Evolutionary conservation across 2,797 vertebrate genomes (phyloP).

Genomic region (Tragelaphus oryx): DNA sequence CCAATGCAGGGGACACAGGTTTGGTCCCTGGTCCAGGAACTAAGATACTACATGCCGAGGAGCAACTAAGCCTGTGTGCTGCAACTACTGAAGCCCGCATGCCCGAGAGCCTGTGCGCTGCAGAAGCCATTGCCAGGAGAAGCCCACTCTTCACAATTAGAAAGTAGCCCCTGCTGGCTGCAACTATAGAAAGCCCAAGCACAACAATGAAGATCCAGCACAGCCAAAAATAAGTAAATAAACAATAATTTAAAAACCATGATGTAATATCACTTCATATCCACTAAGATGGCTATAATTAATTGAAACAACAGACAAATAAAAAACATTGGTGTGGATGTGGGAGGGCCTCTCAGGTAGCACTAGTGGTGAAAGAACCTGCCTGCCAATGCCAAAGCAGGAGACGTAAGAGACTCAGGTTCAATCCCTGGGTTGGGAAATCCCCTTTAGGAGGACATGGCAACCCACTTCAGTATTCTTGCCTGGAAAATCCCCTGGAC

Average conservation of each 20-base stretch:
- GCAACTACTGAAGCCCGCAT: neutral
- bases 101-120: neutral
- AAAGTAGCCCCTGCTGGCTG: neutral
- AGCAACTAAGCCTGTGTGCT: neutral
- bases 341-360: neutral
- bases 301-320: neutral
- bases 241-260: neutral
- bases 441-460: neutral
- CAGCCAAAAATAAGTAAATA: neutral
- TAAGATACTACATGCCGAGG: neutral
- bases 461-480: neutral
- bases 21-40: neutral
- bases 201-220: neutral
- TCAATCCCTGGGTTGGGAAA: neutral
- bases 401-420: neutral
- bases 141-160: rapidly evolving
- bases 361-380: neutral
- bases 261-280: neutral
- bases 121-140: neutral
- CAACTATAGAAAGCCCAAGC: neutral
- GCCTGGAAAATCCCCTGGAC: neutral
- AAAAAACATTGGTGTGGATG: neutral
- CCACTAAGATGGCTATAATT: neutral
- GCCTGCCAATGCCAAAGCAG: neutral
- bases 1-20: neutral